A percentile compares a stretch with the other conserved stretches of the same genome.
Conservation (phyloP, 1,140 invertebrate species). For the Ladona fulva region DNA sequence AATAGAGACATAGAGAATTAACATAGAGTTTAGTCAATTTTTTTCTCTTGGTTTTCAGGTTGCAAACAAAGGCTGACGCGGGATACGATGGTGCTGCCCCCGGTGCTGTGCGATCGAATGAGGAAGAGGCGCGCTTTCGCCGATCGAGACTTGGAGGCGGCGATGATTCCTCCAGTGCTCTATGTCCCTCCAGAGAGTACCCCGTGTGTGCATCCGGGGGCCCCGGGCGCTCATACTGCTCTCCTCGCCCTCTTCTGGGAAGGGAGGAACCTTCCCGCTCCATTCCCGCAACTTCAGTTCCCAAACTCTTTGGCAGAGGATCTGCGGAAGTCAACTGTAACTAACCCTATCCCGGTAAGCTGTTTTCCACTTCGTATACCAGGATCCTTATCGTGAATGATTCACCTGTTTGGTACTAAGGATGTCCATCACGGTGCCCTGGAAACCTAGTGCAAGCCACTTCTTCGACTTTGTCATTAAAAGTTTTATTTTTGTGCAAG, state of each 20-base stretch:
- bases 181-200: not conserved
- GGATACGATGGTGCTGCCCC: not conserved
- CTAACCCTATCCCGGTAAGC: too few relatives aligned
- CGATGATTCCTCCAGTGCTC: constrained; percentile 26
- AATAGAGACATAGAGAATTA: too few relatives aligned
- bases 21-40: too few relatives aligned
- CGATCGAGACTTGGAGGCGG: constrained; percentile 38
- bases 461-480: too few relatives aligned
- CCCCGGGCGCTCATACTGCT: not conserved
- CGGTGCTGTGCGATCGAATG: constrained; percentile 33
- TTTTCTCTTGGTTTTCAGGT: constrained; percentile 14
- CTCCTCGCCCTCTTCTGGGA: not conserved
- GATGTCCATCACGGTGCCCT: too few relatives aligned
- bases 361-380: too few relatives aligned
- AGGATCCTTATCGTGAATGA: too few relatives aligned
- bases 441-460: too few relatives aligned
- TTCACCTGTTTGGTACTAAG: too few relatives aligned
- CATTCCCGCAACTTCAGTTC: not conserved
- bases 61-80: constrained; percentile 17
- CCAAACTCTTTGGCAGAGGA: not conserved
- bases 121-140: constrained; percentile 40
- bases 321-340: too few relatives aligned
- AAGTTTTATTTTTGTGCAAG: too few relatives aligned
- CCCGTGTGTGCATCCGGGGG: not conserved
- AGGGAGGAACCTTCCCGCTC: not conserved